Evolutionary conservation across 2,888 invertebrate species (phyloP).

Genomic region (Gari tellinella): DNA sequence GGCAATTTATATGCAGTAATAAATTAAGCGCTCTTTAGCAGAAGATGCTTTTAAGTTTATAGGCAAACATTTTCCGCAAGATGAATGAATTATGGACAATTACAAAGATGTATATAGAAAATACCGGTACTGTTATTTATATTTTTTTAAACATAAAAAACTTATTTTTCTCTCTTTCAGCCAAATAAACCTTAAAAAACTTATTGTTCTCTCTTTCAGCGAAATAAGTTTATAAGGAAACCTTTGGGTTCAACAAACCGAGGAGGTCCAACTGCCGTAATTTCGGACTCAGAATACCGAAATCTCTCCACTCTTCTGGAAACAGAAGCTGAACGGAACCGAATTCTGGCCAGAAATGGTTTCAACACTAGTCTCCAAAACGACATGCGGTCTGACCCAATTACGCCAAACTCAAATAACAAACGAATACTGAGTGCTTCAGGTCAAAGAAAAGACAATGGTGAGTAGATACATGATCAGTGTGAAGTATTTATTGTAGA

Average conservation of each 20-base stretch:
- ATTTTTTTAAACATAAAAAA: too few relatives aligned
- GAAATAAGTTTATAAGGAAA: slow-evolving; percentile 73
- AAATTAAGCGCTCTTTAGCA: too few relatives aligned
- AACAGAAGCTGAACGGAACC: slow-evolving; percentile 73
- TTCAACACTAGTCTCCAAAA: slow-evolving; percentile 41
- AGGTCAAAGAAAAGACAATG: slow-evolving; percentile 67
- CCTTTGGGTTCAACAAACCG: slow-evolving; percentile 68
- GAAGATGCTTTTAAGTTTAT: too few relatives aligned
- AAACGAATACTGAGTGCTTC: slow-evolving; percentile 74
- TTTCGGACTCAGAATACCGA: slow-evolving; percentile 75
- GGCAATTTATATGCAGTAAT: too few relatives aligned
- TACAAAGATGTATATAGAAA: too few relatives aligned
- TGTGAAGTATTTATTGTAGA: too few relatives aligned
- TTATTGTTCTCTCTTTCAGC: slow-evolving; percentile 13
- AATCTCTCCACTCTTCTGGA: slow-evolving; percentile 70
- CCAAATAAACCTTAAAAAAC: too few relatives aligned
- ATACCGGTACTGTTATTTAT: too few relatives aligned
- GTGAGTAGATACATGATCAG: slow-evolving; percentile 23
- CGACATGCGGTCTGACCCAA: slow-evolving; percentile 71
- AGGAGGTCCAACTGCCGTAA: slow-evolving; percentile 61
- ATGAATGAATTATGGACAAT: too few relatives aligned
- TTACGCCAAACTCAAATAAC: slow-evolving; percentile 59
- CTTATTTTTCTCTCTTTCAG: too few relatives aligned
- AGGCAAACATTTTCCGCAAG: too few relatives aligned
- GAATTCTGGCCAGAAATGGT: slow-evolving; percentile 70